Evolutionary conservation across 2,888 invertebrate genomes (phyloP).

Genomic region (Nysson spinosus): DNA sequence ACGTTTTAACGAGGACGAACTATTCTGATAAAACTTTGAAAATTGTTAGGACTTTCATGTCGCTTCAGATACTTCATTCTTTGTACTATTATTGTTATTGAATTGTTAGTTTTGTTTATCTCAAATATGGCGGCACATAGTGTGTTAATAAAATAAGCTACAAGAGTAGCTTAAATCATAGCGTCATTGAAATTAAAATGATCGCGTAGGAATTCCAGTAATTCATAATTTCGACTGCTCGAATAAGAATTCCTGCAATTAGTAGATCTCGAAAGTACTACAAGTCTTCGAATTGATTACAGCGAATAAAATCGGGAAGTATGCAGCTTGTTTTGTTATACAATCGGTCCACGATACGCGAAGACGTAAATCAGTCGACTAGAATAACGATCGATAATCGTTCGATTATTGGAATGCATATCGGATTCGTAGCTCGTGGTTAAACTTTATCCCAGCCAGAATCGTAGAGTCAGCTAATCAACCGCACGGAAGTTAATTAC

Average conservation of each 20-base stretch:
- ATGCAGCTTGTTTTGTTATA: conserved; percentile 15
- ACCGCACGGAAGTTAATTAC: not conserved
- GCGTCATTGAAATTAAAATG: no score
- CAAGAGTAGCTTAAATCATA: no score
- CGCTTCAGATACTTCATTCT: no score
- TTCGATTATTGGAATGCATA: conserved; percentile 5
- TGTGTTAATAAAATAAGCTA: no score
- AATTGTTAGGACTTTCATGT: no score
- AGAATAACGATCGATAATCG: conserved; percentile 26
- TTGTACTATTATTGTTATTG: no score
- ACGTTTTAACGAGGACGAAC: no score
- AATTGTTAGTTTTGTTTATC: no score
- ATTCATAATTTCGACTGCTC: no score
- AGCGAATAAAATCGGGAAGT: conserved; percentile 3
- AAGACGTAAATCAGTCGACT: conserved; percentile 10
- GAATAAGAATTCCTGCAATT: not conserved
- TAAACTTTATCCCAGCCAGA: not conserved
- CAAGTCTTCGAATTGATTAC: conserved; percentile 17
- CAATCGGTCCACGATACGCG: conserved; percentile 17
- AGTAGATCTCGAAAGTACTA: not conserved
- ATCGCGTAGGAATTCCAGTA: no score
- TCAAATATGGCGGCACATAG: no score
- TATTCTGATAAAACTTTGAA: no score
- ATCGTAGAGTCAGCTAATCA: not conserved
- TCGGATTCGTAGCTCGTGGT: conserved; percentile 7